phyloP scores from a whole-genome alignment of 2,113 vertebrate genomes.

The Columbina picui region DNA sequence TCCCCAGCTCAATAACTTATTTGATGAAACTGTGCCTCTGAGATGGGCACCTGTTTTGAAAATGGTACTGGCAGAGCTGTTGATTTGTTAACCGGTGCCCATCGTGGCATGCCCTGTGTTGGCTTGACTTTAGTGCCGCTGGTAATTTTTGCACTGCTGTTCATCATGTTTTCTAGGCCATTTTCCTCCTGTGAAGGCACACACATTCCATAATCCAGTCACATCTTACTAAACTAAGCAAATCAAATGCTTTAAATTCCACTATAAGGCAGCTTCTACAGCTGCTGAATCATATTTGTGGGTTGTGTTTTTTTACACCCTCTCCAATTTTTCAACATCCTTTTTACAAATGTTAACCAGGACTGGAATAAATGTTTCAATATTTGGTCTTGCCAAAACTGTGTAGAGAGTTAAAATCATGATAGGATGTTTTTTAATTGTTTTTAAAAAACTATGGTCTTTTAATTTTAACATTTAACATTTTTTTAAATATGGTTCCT shows the following conservation, averaged over 20 bases:
- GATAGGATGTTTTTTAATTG: background rate
- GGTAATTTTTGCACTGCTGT: background rate
- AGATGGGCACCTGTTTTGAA: background rate
- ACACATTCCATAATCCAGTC: background rate
- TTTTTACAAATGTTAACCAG: background rate
- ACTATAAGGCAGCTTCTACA: background rate
- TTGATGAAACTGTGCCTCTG: rapidly evolving
- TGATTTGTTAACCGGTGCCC: background rate
- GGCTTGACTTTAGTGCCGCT: background rate
- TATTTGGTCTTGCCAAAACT: background rate
- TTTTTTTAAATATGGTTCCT: background rate
- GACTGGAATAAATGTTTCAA: background rate
- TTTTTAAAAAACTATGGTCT: background rate
- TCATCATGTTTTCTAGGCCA: background rate
- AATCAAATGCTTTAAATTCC: background rate
- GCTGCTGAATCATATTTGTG: background rate
- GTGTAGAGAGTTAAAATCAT: background rate
- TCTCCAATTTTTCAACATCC: background rate
- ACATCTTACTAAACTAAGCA: background rate
- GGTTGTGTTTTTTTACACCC: background rate
- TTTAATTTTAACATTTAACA: background rate
- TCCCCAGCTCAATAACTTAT: background rate
- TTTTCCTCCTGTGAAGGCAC: background rate
- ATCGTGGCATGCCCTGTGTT: background rate
- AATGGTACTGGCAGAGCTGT: background rate